These are phyloP conservation scores for Agrochola lota DNA, from an alignment of 2,888 invertebrate species.

Conservation along the genomic window DNA sequence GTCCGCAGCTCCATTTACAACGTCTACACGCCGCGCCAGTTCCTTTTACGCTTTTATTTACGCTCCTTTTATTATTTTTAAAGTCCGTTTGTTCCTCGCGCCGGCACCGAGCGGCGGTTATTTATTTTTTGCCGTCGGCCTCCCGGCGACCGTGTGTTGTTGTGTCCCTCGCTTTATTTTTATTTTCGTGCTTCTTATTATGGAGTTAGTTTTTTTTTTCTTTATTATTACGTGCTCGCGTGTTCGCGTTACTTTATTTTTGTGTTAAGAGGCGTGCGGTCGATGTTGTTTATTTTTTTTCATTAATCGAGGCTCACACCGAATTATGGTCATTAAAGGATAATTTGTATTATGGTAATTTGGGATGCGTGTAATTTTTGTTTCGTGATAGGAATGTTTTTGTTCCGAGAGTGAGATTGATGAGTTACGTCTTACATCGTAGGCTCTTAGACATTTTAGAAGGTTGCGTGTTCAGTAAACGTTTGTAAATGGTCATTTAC, in stretches of 20 bases:
- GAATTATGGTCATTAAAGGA: slow-evolving; percentile 91
- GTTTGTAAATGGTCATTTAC: slow-evolving; percentile 67
- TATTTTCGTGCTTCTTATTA: slow-evolving; percentile 91
- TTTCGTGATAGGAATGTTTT: slow-evolving; percentile 89
- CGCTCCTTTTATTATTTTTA: slow-evolving; percentile 90
- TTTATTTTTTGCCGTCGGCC: slow-evolving; percentile 90
- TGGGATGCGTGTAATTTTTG: slow-evolving; percentile 90
- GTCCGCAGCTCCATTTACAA: slow-evolving; percentile 90
- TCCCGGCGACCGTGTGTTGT: slow-evolving; percentile 90
- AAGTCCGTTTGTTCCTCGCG: slow-evolving; percentile 90
- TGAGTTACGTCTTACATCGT: slow-evolving; percentile 65
- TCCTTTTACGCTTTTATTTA: slow-evolving; percentile 91
- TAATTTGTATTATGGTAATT: slow-evolving; percentile 91
- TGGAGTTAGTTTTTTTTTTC: slow-evolving; percentile 86
- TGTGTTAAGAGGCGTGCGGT: slow-evolving; percentile 89
- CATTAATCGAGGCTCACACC: slow-evolving; percentile 88
- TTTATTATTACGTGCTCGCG: slow-evolving; percentile 89
- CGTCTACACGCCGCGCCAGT: slow-evolving; percentile 90
- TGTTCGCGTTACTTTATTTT: slow-evolving; percentile 89
- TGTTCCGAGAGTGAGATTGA: slow-evolving; percentile 82
- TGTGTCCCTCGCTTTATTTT: slow-evolving; percentile 90
- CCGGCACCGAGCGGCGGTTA: slow-evolving; percentile 88
- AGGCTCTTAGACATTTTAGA: slow-evolving; percentile 66
- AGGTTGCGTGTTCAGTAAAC: slow-evolving; percentile 72
- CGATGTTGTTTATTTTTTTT: slow-evolving; percentile 80